Percentiles rank a stretch among this genome's conserved stretches.
phyloP scores from a whole-genome alignment of 1,140 invertebrate genomes.

The Scaptomyza montana region DNA sequence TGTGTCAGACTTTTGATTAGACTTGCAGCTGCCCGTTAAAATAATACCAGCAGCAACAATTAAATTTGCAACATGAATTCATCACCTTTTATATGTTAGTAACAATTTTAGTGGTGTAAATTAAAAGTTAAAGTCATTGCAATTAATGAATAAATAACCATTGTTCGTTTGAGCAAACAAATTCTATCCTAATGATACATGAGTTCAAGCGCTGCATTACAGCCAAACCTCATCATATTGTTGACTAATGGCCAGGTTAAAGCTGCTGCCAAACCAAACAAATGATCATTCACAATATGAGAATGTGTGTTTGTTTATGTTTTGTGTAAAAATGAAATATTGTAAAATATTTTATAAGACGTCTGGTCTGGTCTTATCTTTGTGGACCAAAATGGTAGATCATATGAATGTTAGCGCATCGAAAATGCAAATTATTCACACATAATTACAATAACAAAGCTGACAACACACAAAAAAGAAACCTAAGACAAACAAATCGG shows the following conservation, averaged over 20 bases:
- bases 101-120: slow-evolving; percentile 13
- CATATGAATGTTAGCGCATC: slow-evolving; percentile 56
- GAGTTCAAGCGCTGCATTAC: slow-evolving; percentile 54
- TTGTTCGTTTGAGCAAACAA: slow-evolving; percentile 38
- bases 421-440: slow-evolving; percentile 69
- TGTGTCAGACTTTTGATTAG: slow-evolving; percentile 22
- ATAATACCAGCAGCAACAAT: not conserved
- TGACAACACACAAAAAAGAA: slow-evolving; percentile 32
- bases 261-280: slow-evolving; percentile 4
- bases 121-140: slow-evolving; percentile 67
- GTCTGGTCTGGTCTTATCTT: slow-evolving; percentile 55
- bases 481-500: slow-evolving; percentile 32
- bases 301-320: not conserved
- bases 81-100: not conserved
- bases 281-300: not conserved
- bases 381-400: slow-evolving; percentile 45
- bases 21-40: slow-evolving; percentile 2
- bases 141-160: slow-evolving; percentile 66
- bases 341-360: slow-evolving; percentile 32
- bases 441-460: slow-evolving; percentile 71
- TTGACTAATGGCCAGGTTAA: slow-evolving; percentile 62
- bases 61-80: slow-evolving; percentile 11
- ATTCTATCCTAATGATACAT: slow-evolving; percentile 46
- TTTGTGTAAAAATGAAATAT: slow-evolving; percentile 47
- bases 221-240: slow-evolving; percentile 43